Evolutionary conservation across 2,113 vertebrate species (phyloP).

Genomic region (Capreolus pygargus): DNA sequence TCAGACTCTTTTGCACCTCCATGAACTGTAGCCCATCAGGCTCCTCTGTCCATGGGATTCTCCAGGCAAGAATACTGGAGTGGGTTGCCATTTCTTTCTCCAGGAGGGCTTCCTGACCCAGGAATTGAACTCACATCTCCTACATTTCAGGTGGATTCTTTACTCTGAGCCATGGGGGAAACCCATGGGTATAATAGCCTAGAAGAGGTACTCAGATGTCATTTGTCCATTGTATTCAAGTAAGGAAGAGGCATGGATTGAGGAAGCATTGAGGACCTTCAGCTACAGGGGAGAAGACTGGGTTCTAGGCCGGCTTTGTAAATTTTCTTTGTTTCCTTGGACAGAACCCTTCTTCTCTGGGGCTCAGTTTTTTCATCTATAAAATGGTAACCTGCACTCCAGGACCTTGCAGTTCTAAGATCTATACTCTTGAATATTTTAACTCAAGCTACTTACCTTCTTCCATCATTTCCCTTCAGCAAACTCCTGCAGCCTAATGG

Average conservation of each 20-base stretch:
- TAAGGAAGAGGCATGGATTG: neutral
- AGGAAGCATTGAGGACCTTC: neutral
- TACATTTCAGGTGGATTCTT: neutral
- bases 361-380: slow-evolving; percentile 47
- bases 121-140: neutral
- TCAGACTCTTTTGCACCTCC: neutral
- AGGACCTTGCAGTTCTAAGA: neutral
- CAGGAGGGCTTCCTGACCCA: neutral
- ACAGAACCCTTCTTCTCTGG: neutral
- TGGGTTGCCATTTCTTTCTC: neutral
- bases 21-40: neutral
- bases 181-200: neutral
- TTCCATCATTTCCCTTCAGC: slow-evolving; percentile 71
- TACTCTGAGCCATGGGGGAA: neutral
- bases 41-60: neutral
- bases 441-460: slow-evolving; percentile 34
- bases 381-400: neutral
- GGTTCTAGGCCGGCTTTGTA: neutral
- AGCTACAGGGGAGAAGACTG: neutral
- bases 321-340: slow-evolving; percentile 11
- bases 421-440: slow-evolving; percentile 47
- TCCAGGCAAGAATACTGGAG: neutral
- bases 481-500: slow-evolving; percentile 58
- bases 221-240: neutral
- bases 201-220: neutral